Evolutionary conservation across 2,113 vertebrate genomes (phyloP).

Genomic region (Crocuta crocuta): DNA sequence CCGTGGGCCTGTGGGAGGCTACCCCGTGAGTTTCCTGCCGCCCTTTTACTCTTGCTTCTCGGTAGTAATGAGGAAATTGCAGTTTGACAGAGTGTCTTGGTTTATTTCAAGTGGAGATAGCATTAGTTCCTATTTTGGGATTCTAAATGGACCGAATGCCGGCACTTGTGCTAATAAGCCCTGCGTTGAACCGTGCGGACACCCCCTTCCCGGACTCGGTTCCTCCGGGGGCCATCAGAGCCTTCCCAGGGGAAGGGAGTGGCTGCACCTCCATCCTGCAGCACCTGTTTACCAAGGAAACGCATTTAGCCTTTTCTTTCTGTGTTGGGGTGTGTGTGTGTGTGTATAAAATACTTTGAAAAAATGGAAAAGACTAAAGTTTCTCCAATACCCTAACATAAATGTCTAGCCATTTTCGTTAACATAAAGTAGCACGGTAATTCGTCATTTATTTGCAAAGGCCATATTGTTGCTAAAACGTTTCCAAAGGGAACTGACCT

Average conservation of each 20-base stretch:
- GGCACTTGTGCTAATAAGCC: not conserved
- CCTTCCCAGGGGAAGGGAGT: not conserved
- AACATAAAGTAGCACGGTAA: not conserved
- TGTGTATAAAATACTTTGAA: not conserved
- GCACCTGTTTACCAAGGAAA: not conserved
- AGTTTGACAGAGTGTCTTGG: not conserved
- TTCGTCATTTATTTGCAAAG: not conserved
- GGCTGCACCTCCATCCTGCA: not conserved
- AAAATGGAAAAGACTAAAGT: not conserved
- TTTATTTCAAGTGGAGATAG: not conserved
- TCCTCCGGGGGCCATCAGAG: not conserved
- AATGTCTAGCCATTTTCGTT: not conserved
- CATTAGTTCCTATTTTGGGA: not conserved
- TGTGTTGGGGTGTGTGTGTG: too few relatives aligned
- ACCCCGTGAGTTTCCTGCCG: not conserved
- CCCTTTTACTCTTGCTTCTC: not conserved
- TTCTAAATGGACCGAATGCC: not conserved
- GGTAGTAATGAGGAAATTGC: not conserved
- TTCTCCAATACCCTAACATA: not conserved
- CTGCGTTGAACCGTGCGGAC: not conserved
- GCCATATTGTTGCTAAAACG: not conserved
- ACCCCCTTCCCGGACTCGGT: not conserved
- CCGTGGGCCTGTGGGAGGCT: not conserved
- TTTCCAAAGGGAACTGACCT: not conserved
- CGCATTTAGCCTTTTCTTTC: not conserved